phyloP scores from a whole-genome alignment of 1,140 invertebrate genomes.

The Reticulitermes speratus region DNA sequence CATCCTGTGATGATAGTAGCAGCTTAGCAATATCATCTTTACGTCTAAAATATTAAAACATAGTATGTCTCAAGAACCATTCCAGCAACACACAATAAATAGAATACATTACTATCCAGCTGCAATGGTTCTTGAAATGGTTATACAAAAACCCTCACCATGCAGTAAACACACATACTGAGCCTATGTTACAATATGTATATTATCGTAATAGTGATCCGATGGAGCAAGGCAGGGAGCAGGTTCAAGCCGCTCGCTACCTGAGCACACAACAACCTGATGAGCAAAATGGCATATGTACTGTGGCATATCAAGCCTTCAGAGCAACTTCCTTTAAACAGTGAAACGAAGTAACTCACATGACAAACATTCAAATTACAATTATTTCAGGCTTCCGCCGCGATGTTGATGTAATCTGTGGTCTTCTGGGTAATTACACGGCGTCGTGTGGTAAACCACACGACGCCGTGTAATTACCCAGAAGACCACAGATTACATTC shows the following conservation, averaged over 20 bases:
- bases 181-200: conserved; percentile 32
- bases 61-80: conserved; percentile 26
- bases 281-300: conserved; percentile 29
- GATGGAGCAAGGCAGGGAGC: conserved; percentile 23
- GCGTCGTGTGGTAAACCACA: no score
- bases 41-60: conserved; percentile 32
- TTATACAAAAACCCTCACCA: conserved; percentile 30
- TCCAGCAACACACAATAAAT: conserved; percentile 33
- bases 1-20: background rate
- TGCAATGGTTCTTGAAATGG: conserved; percentile 25
- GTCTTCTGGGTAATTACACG: no score
- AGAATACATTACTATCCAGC: conserved; percentile 29
- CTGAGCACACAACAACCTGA: background rate
- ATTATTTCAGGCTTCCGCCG: no score
- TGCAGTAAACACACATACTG: background rate
- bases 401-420: no score
- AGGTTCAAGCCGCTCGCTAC: conserved; percentile 20
- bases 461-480: no score
- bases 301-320: background rate
- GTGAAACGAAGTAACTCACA: no score
- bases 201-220: background rate
- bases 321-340: conserved; percentile 21
- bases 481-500: no score
- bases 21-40: conserved; percentile 20
- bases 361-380: conserved; percentile 10